phyloP scores from a whole-genome alignment of 2,113 vertebrate species.

The Corythoichthys haematopterus region DNA sequence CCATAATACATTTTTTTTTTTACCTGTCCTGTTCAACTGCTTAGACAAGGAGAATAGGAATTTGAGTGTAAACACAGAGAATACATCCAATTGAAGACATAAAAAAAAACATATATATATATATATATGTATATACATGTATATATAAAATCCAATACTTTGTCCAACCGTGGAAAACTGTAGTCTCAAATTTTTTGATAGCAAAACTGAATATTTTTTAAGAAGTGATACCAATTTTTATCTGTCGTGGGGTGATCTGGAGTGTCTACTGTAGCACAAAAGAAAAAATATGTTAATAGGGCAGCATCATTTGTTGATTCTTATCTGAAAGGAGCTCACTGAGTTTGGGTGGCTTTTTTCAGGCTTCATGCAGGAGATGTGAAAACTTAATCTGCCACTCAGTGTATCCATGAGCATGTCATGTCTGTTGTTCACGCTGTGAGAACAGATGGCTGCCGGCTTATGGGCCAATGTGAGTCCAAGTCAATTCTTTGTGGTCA shows the following conservation, averaged over 20 bases:
- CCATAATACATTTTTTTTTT: background rate
- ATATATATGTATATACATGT: no score
- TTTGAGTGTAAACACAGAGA: no score
- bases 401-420: slow-evolving; percentile 25
- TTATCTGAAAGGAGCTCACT: background rate
- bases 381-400: slow-evolving; percentile 17
- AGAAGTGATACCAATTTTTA: background rate
- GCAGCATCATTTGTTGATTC: background rate
- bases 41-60: no score
- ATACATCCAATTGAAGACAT: no score
- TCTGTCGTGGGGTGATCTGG: background rate
- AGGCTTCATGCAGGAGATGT: background rate
- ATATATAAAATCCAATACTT: no score
- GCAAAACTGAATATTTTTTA: no score
- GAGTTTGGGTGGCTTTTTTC: background rate
- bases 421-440: slow-evolving; percentile 41
- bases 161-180: no score
- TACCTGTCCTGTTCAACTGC: background rate
- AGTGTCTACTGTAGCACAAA: background rate
- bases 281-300: background rate
- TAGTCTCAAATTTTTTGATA: no score
- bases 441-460: slow-evolving; percentile 46
- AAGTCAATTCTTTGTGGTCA: slow-evolving; percentile 9
- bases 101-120: no score
- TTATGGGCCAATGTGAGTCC: slow-evolving; percentile 32